Conservation (phyloP, 2,797 vertebrate species). For the Rhinella marina region DNA sequence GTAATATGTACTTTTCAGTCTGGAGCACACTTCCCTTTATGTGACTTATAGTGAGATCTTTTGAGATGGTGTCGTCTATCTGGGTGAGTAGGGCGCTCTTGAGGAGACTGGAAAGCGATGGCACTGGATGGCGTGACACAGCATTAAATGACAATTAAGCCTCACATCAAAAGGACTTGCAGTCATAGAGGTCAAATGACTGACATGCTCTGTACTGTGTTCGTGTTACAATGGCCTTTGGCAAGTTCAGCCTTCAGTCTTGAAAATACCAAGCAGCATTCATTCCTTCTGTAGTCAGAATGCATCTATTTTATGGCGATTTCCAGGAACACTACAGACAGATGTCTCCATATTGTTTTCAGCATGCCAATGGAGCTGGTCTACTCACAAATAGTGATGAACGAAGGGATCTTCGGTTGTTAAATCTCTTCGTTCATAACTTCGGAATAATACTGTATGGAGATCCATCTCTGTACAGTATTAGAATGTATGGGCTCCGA, state of each 20-base stretch:
- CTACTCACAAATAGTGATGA: too few species aligned
- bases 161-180: slow-evolving; percentile 71
- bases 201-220: slow-evolving; percentile 70
- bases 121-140: slow-evolving; percentile 70
- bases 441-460: too few species aligned
- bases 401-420: too few species aligned
- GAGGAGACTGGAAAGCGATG: slow-evolving; percentile 68
- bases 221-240: slow-evolving; percentile 67
- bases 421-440: too few species aligned
- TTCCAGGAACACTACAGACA: neutral
- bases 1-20: neutral
- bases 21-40: neutral
- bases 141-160: slow-evolving; percentile 70
- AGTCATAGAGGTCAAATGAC: slow-evolving; percentile 74
- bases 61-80: slow-evolving; percentile 64
- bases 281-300: neutral
- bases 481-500: too few species aligned
- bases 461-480: too few species aligned
- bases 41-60: slow-evolving; percentile 22
- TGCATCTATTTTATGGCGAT: neutral
- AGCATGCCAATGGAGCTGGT: neutral
- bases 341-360: slow-evolving; percentile 9
- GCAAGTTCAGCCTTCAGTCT: slow-evolving; percentile 65
- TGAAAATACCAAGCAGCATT: neutral
- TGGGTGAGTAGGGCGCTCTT: slow-evolving; percentile 42